Conservation (phyloP, 2,797 vertebrate species). For the Champsocephalus esox region DNA sequence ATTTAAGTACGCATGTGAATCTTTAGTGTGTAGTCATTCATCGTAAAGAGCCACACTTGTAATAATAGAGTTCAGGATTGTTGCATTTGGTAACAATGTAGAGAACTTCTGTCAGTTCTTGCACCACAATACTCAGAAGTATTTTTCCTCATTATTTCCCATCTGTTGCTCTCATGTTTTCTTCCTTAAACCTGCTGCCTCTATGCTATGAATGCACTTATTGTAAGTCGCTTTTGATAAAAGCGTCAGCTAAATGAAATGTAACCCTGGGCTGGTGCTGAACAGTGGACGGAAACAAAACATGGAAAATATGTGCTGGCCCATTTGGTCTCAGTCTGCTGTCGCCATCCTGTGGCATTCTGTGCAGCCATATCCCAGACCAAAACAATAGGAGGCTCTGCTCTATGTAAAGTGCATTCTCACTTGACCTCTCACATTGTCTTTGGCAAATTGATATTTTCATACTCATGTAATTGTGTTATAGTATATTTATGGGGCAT, state of each 20-base stretch:
- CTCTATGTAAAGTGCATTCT: neutral
- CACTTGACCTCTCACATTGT: neutral
- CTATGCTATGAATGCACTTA: neutral
- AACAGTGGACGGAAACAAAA: conserved; percentile 13
- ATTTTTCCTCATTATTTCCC: neutral
- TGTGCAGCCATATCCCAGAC: neutral
- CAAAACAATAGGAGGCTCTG: conserved; percentile 1
- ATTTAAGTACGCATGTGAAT: neutral
- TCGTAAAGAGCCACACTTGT: neutral
- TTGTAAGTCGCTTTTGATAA: too few species aligned
- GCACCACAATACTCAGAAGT: neutral
- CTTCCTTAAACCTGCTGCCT: neutral
- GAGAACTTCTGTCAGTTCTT: neutral
- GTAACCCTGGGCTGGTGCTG: conserved; percentile 2
- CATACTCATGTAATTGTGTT: neutral
- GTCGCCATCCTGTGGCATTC: conserved; percentile 50
- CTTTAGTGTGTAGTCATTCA: neutral
- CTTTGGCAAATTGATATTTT: neutral
- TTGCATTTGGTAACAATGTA: neutral
- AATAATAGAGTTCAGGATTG: neutral
- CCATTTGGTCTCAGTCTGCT: conserved; percentile 8
- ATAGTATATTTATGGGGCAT: neutral
- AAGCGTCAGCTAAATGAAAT: too few species aligned
- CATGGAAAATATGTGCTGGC: conserved; percentile 8
- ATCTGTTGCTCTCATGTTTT: conserved; percentile 5